Evolutionary conservation across 2,797 vertebrate genomes (phyloP).

Genomic region (Nyctalus aviator): DNA sequence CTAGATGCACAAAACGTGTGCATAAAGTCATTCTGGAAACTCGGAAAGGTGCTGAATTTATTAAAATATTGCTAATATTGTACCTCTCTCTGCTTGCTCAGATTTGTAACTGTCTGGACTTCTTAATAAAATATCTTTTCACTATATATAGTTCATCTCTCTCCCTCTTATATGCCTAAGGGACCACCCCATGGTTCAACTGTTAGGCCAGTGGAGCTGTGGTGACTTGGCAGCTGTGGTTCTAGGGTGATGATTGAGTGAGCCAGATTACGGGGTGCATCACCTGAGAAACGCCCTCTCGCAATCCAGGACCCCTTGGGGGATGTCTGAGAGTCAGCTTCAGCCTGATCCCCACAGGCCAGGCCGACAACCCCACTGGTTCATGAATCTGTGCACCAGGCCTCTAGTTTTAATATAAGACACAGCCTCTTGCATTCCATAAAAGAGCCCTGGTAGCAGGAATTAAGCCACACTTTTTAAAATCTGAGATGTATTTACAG

Average conservation of each 20-base stretch:
- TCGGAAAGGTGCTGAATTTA: fast-evolving
- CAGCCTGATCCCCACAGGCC: too few relatives aligned
- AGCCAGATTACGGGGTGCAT: too few relatives aligned
- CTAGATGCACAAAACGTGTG: not conserved
- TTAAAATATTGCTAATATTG: not conserved
- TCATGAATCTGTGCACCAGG: too few relatives aligned
- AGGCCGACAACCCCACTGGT: too few relatives aligned
- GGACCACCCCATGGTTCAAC: too few relatives aligned
- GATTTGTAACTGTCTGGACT: not conserved
- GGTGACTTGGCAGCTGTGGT: too few relatives aligned
- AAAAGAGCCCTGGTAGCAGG: not conserved
- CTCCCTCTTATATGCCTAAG: too few relatives aligned
- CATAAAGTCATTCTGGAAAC: not conserved
- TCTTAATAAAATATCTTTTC: not conserved
- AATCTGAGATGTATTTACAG: not conserved
- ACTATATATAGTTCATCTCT: not conserved
- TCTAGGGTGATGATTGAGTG: too few relatives aligned
- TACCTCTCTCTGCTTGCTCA: not conserved
- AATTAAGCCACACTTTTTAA: not conserved
- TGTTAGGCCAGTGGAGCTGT: too few relatives aligned
- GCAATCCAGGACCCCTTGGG: too few relatives aligned
- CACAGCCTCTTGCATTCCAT: not conserved
- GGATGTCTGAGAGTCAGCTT: too few relatives aligned
- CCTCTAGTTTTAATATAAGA: not conserved
- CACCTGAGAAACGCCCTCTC: too few relatives aligned